Percentiles rank a stretch among this genome's conserved stretches.
These are phyloP conservation scores for Anolis carolinensis DNA, from an alignment of 2,113 vertebrate genomes.

Conservation along the genomic window DNA sequence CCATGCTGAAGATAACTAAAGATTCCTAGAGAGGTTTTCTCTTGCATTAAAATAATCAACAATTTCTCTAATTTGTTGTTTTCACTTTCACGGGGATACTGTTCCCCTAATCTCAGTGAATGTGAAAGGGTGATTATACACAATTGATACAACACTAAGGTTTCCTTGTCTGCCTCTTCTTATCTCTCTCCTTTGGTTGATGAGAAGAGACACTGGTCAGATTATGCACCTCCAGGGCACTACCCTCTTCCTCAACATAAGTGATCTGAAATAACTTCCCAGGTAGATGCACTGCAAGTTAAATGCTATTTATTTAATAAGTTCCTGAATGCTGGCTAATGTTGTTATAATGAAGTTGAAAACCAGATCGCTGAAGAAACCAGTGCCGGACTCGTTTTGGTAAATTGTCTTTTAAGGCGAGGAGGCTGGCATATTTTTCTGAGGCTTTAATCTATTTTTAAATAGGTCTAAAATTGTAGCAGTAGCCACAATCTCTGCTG, in stretches of 20 bases:
- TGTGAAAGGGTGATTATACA: not conserved
- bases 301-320: constrained; percentile 77
- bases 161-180: too few relatives aligned
- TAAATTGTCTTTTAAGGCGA: constrained; percentile 67
- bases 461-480: constrained; percentile 66
- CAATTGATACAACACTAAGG: not conserved
- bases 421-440: constrained; percentile 51
- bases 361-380: constrained; percentile 69
- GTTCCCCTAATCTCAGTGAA: too few relatives aligned
- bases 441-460: constrained; percentile 73
- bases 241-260: constrained; percentile 17
- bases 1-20: too few relatives aligned
- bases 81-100: too few relatives aligned
- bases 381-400: constrained; percentile 66
- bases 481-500: constrained; percentile 66
- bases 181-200: accelerated
- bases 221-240: not conserved
- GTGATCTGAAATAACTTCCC: constrained; percentile 43
- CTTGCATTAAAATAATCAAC: too few relatives aligned
- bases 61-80: too few relatives aligned
- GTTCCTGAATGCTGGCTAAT: constrained; percentile 69
- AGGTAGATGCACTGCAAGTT: constrained; percentile 56
- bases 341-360: constrained; percentile 75
- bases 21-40: too few relatives aligned
- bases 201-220: constrained; percentile 16